Evolutionary conservation across 2,888 invertebrate species (phyloP), one percentile per base, ranked within the genome.

Genomic region (Parascotia fuliginaria): DNA sequence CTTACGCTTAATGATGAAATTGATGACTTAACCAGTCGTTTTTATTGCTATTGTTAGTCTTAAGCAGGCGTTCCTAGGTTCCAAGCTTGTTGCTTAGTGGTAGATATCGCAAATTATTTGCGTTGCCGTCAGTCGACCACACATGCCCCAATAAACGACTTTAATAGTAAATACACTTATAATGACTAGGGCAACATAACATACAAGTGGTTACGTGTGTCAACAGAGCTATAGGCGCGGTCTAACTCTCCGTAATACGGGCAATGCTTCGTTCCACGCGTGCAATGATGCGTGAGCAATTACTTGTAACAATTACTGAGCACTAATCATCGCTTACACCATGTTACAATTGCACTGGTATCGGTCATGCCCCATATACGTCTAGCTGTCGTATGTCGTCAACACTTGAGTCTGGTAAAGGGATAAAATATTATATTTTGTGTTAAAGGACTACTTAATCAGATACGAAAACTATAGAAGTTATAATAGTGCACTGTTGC

Each of bases 261-360:
- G 24, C 33, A 33, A 14, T 54, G 22, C 34, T n/a, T n/a, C n/a
- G 42, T 33, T 28, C 11, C 16, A 9, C 29, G 9, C 33, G 19
- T 12, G 28, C 51, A 31, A 57, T 65, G 55, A 65, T 41, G 62
- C 66, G 52, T 49, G 40, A n/a, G 14, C 33, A 39, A 34, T 46
- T 29, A 40, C 12, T 41, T 31, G 41, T 55, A 54, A n/a, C n/a
- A n/a, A 56, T 69, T 54, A 56, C 49, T 60, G 53, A 52, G 54
- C 50, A 65, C 55, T 56, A 69, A 66, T 68, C 54, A 60, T 36
- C 41, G 44, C 43, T 52, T 42, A 55, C 54, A 28, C 39, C 39
- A 36, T 39, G 52, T 65, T 69, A 69, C 70, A 47, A n/a, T n/a
- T n/a, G n/a, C n/a, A n/a, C n/a, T n/a, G n/a, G 55, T 67, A 70